phyloP scores from a whole-genome alignment of 2,888 invertebrate genomes.

The Lochmaea crataegi region DNA sequence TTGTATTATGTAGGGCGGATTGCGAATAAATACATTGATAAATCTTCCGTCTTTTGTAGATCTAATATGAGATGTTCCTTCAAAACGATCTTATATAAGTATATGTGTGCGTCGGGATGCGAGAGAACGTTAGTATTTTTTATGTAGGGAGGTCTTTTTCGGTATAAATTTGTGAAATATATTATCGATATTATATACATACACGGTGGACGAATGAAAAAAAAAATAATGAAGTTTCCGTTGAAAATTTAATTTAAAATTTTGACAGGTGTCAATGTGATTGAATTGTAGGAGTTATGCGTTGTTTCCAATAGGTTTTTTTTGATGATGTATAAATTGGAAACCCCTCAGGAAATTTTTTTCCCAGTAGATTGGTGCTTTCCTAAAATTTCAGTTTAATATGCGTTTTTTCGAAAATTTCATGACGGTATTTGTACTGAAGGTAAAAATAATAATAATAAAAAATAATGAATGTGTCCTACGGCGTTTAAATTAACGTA shows the following conservation, averaged over 20 bases:
- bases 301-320: too few species aligned
- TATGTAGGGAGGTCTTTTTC: neutral
- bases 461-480: conserved; percentile 12
- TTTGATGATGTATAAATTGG: too few species aligned
- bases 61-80: conserved; percentile 32
- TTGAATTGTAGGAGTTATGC: too few species aligned
- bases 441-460: neutral
- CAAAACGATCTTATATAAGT: conserved; percentile 1
- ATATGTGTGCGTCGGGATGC: neutral
- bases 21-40: conserved; percentile 48
- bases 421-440: too few species aligned
- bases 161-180: neutral
- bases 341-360: too few species aligned
- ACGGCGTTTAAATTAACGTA: neutral
- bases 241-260: too few species aligned
- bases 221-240: too few species aligned
- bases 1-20: conserved; percentile 44
- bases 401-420: too few species aligned
- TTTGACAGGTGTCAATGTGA: too few species aligned
- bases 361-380: too few species aligned
- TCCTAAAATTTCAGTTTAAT: too few species aligned
- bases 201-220: too few species aligned
- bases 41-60: conserved; percentile 44
- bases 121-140: conserved; percentile 6
- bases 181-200: neutral